Percentiles rank a stretch among this genome's conserved stretches.
Conservation (phyloP, 2,113 vertebrate species). For the Dromaius novaehollandiae region DNA sequence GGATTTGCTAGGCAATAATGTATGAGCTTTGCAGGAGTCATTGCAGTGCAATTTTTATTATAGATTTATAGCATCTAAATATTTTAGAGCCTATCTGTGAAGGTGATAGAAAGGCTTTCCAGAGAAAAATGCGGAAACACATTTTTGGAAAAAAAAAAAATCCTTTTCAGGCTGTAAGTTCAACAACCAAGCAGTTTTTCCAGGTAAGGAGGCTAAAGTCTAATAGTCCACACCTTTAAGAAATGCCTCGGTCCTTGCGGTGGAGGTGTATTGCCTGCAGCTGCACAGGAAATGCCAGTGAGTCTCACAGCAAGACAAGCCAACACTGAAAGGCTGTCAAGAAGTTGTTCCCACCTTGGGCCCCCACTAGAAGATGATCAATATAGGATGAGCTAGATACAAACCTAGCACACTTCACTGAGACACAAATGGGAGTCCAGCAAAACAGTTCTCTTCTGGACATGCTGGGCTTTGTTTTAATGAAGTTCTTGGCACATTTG, state of each 20-base stretch:
- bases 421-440: not conserved
- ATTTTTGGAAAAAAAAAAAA: not conserved
- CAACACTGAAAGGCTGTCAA: not conserved
- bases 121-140: not conserved
- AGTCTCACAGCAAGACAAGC: fast-evolving
- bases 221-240: not conserved
- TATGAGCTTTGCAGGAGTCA: not conserved
- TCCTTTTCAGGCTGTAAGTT: not conserved
- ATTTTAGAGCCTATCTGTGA: not conserved
- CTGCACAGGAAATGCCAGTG: not conserved
- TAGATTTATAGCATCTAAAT: not conserved
- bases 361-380: not conserved
- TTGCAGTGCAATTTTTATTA: not conserved
- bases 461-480: not conserved
- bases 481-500: not conserved
- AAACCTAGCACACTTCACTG: not conserved
- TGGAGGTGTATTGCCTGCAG: fast-evolving
- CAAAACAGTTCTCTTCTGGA: not conserved
- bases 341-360: not conserved
- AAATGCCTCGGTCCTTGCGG: fast-evolving
- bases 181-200: not conserved
- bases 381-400: not conserved
- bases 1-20: not conserved
- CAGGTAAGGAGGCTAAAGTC: not conserved
- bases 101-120: not conserved